These are phyloP conservation scores for Platysteira castanea DNA, from an alignment of 2,113 vertebrate genomes.

Conservation along the genomic window DNA sequence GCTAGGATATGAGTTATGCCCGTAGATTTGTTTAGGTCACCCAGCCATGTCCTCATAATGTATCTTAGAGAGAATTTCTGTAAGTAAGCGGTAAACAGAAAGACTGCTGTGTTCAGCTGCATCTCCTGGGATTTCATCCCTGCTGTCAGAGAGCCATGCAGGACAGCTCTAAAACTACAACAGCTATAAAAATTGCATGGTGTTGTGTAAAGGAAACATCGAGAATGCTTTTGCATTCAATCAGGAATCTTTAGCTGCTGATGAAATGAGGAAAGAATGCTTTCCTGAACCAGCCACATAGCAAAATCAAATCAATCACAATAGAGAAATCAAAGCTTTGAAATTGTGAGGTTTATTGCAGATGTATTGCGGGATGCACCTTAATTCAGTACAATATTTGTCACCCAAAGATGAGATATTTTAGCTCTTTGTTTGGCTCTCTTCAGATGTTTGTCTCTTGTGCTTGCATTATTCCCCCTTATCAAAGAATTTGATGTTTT, in stretches of 20 bases:
- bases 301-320: neutral
- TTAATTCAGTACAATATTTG: neutral
- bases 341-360: neutral
- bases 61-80: constrained; percentile 30
- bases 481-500: constrained; percentile 34
- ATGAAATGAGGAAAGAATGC: neutral
- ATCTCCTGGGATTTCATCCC: constrained; percentile 20
- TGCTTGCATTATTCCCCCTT: constrained; percentile 18
- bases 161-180: constrained; percentile 13
- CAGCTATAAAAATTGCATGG: neutral
- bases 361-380: neutral
- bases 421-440: neutral
- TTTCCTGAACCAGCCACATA: neutral
- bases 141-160: neutral
- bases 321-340: neutral
- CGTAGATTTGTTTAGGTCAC: constrained; percentile 44
- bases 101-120: neutral
- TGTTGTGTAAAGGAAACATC: neutral
- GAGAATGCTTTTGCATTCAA: neutral
- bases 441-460: constrained; percentile 19
- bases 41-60: constrained; percentile 16
- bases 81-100: neutral
- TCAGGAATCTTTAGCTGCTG: neutral
- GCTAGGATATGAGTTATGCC: constrained; percentile 24
- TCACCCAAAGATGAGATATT: neutral